Conservation (phyloP, 2,113 vertebrate species). For the Mesocricetus auratus region DNA sequence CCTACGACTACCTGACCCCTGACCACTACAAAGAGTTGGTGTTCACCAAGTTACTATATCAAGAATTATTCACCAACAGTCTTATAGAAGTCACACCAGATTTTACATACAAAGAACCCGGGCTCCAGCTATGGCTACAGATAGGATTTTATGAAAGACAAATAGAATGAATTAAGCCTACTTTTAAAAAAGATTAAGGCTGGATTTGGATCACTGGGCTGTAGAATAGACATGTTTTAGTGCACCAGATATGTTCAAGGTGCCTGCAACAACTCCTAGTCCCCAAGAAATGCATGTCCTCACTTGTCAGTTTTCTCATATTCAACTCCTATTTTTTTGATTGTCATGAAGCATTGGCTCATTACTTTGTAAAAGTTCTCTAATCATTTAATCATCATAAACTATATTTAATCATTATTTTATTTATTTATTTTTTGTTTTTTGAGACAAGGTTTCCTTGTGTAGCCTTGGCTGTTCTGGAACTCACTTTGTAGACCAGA, state of each 20-base stretch:
- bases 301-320: background rate
- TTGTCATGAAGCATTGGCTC: background rate
- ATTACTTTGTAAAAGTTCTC: constrained; percentile 34
- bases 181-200: background rate
- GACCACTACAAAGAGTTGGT: background rate
- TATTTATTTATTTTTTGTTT: background rate
- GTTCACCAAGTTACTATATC: background rate
- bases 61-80: background rate
- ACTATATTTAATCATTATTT: background rate
- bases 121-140: background rate
- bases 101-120: background rate
- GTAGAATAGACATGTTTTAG: background rate
- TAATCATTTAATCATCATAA: background rate
- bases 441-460: background rate
- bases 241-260: background rate
- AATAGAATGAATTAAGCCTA: background rate
- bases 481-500: background rate
- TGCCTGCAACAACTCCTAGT: background rate
- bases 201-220: background rate
- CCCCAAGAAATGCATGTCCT: background rate
- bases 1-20: background rate
- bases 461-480: background rate
- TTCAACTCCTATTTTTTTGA: background rate
- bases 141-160: background rate
- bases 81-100: background rate